A percentile compares a stretch with the other conserved stretches of the same genome.
phyloP scores from a whole-genome alignment of 2,888 invertebrate species.

The Limnephilus auricula region DNA sequence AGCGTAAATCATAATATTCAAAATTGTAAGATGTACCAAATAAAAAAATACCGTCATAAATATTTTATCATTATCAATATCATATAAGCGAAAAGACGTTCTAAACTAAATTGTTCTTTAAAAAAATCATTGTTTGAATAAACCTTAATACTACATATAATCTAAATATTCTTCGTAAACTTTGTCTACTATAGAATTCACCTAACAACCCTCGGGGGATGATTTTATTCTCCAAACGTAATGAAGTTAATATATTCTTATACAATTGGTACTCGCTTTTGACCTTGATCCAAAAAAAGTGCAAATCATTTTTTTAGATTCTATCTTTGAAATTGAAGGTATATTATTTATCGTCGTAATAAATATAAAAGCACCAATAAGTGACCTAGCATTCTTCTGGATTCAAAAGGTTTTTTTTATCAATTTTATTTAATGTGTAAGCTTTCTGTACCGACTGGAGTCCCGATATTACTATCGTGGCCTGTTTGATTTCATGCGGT shows the following conservation, averaged over 20 bases:
- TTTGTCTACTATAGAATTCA: background rate
- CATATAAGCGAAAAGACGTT: no score
- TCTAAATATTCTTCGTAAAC: background rate
- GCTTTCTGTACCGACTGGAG: background rate
- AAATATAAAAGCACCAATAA: background rate
- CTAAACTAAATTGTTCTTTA: background rate
- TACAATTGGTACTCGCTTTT: background rate
- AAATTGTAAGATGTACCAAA: no score
- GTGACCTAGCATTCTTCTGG: background rate
- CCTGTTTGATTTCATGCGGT: slow-evolving; percentile 27
- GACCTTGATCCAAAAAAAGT: background rate
- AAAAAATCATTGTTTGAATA: background rate
- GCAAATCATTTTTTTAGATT: background rate
- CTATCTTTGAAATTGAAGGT: background rate
- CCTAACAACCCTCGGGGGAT: background rate
- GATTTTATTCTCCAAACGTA: background rate
- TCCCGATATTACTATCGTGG: background rate
- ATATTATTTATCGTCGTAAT: background rate
- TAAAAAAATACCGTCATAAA: no score
- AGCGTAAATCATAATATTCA: no score
- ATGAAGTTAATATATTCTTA: background rate
- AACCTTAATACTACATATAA: background rate
- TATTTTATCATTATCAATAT: no score
- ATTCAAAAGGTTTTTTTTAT: slow-evolving; percentile 1
- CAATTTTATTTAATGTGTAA: slow-evolving; percentile 13